Evolutionary conservation across 2,113 vertebrate genomes (phyloP).

Genomic region (Mus spicilegus): DNA sequence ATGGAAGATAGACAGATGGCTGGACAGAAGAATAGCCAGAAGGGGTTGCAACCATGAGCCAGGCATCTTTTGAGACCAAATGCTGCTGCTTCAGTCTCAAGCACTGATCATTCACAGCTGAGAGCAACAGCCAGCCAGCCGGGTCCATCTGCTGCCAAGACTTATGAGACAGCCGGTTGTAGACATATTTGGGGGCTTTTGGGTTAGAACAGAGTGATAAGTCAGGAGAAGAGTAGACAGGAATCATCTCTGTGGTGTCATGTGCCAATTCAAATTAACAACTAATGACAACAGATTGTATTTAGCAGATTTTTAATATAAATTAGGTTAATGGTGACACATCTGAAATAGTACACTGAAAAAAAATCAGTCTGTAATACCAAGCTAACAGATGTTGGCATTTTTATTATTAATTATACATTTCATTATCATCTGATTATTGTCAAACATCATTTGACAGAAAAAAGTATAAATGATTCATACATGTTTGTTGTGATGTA

Average conservation of each 20-base stretch:
- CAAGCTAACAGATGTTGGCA: slow-evolving; percentile 91
- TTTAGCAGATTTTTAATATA: slow-evolving; percentile 90
- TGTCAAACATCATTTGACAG: slow-evolving; percentile 89
- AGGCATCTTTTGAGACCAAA: not conserved
- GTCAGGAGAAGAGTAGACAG: slow-evolving; percentile 70
- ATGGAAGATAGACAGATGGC: not conserved
- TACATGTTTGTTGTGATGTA: slow-evolving; percentile 80
- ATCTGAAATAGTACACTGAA: slow-evolving; percentile 87
- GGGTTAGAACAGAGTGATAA: slow-evolving; percentile 33
- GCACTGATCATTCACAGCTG: slow-evolving; percentile 55
- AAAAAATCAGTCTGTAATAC: slow-evolving; percentile 86
- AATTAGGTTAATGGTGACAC: slow-evolving; percentile 90
- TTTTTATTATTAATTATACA: slow-evolving; percentile 92
- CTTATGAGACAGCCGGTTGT: slow-evolving; percentile 72
- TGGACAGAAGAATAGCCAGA: slow-evolving; percentile 6
- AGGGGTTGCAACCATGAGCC: not conserved
- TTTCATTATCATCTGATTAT: slow-evolving; percentile 92
- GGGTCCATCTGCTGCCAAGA: slow-evolving; percentile 75
- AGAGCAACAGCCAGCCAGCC: slow-evolving; percentile 53
- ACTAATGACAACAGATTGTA: slow-evolving; percentile 90
- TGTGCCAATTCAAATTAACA: slow-evolving; percentile 84
- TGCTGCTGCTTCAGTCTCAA: slow-evolving; percentile 41
- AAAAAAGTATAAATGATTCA: slow-evolving; percentile 86
- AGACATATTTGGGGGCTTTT: slow-evolving; percentile 79
- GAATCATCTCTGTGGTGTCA: slow-evolving; percentile 78